A percentile compares a stretch with the other conserved stretches of the same genome.
phyloP scores from a whole-genome alignment of 2,888 invertebrate genomes.

The Noctua janthe region DNA sequence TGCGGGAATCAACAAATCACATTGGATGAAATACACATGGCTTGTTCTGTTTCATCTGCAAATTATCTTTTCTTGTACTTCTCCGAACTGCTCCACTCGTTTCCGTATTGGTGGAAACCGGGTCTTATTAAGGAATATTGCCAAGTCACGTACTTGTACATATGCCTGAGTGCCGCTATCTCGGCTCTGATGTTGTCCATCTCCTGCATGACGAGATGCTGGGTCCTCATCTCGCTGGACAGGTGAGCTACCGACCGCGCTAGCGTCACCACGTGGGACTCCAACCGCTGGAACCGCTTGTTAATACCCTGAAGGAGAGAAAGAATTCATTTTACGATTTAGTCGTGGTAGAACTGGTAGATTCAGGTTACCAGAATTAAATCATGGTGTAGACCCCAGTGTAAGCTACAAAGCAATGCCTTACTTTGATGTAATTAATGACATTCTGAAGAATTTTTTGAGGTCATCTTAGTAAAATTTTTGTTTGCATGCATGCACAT shows the following conservation, averaged over 20 bases:
- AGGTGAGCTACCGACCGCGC: conserved; percentile 97
- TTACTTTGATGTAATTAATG: too few relatives aligned
- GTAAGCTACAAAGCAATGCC: not conserved
- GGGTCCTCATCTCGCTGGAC: conserved; percentile 97
- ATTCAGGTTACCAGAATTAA: not conserved
- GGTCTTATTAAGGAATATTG: not conserved
- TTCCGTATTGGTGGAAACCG: not conserved
- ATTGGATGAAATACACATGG: not conserved
- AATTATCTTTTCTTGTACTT: not conserved
- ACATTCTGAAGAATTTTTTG: not conserved
- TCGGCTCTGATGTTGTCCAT: conserved; percentile 96
- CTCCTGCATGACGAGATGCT: conserved; percentile 97
- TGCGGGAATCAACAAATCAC: not conserved
- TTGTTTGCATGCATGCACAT: too few relatives aligned
- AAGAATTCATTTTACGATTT: not conserved
- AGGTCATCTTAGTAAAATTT: not conserved
- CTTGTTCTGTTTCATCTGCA: not conserved
- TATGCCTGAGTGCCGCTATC: conserved; percentile 93
- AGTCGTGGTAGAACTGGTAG: too few relatives aligned
- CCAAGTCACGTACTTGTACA: conserved; percentile 84
- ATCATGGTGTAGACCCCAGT: not conserved
- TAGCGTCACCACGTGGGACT: conserved; percentile 97
- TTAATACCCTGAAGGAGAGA: conserved; percentile 92
- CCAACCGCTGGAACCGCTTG: conserved; percentile 96
- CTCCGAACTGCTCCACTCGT: not conserved